Evolutionary conservation across 1,140 invertebrate genomes (phyloP).

Genomic region (Hypsibius dujardini): DNA sequence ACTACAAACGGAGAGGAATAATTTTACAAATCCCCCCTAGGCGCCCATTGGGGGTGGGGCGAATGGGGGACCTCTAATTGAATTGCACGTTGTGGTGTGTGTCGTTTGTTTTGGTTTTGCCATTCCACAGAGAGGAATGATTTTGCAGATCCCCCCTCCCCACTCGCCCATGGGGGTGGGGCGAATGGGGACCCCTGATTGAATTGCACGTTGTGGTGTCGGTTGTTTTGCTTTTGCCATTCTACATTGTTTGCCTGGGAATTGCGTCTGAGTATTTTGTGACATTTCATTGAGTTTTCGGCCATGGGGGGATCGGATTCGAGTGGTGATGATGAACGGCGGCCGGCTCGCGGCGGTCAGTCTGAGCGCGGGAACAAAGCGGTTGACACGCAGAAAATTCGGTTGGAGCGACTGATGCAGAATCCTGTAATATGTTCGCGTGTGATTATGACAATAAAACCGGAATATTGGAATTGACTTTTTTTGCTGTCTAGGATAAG

Average conservation of each 20-base stretch:
- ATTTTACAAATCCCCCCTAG: not conserved
- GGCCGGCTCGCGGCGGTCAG: not conserved
- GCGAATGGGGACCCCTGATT: not conserved
- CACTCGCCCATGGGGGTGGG: not conserved
- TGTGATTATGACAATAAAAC: too few species aligned
- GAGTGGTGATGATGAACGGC: not conserved
- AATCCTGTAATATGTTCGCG: too few species aligned
- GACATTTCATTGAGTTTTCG: not conserved
- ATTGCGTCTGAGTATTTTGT: not conserved
- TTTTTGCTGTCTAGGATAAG: conserved; percentile 46
- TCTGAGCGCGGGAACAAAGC: not conserved
- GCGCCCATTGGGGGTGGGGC: not conserved
- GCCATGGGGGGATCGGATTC: not conserved
- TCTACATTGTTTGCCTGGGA: too few species aligned
- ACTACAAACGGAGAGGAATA: too few species aligned
- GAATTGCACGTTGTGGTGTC: not conserved
- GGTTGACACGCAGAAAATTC: not conserved
- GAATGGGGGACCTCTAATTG: not conserved
- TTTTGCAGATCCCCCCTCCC: not conserved
- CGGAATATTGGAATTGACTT: too few species aligned
- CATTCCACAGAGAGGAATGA: not conserved
- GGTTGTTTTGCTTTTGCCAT: too few species aligned
- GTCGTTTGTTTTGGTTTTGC: too few species aligned
- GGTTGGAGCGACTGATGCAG: conserved; percentile 3
- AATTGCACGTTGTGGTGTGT: not conserved